Evolutionary conservation across 1,140 invertebrate genomes (phyloP), one percentile per base, ranked within the genome.

Genomic region (Lethrus apterus): DNA sequence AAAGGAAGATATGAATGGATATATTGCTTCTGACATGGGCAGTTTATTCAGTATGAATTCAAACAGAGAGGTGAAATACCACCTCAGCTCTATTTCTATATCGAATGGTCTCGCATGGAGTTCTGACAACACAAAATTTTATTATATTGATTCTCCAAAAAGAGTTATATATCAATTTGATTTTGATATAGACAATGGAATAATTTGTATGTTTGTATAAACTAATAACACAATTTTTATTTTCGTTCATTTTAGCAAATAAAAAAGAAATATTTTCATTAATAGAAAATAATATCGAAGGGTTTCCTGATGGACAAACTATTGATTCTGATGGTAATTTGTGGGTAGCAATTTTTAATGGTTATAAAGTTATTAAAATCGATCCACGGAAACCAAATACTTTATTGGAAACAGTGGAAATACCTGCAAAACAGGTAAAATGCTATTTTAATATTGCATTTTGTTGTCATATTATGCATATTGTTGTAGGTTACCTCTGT

Each of bases 401-500:
- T 11, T 33, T 65, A 13, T 30, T 63, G 5, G 38, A 60, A 40
- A 60, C 53, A 10, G 47, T 65, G 18, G 32, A 50, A 10, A 44
- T 65, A 21, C 60, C 60, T 8, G 55, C 56, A 7, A 60, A 60
- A 52, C 58, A 60, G 51, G 62, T 64, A 61, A 11, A 34, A 5
- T 34, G 13, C 7, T 9, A 34, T 17, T 34, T 34, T 8, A 7
- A 3, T 29, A 19, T 2, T 19, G 21, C 30, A 15, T 44, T 11
- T 8, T 4, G n/a, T 33, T 31, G 5, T 14, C 33, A 20, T 3
- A 30, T 8, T 33, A n/a, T 34, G 14, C 3, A 15, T 15, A 35
- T 76, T 4, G 7, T 26, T 7, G 5, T 23, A 84, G 60, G 76
- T 86, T 5, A 91, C 89, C 0, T 91, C 86, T 0, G 79, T 77